These are phyloP conservation scores for Natator depressus DNA, from an alignment of 2,113 vertebrate species.

Conservation along the genomic window DNA sequence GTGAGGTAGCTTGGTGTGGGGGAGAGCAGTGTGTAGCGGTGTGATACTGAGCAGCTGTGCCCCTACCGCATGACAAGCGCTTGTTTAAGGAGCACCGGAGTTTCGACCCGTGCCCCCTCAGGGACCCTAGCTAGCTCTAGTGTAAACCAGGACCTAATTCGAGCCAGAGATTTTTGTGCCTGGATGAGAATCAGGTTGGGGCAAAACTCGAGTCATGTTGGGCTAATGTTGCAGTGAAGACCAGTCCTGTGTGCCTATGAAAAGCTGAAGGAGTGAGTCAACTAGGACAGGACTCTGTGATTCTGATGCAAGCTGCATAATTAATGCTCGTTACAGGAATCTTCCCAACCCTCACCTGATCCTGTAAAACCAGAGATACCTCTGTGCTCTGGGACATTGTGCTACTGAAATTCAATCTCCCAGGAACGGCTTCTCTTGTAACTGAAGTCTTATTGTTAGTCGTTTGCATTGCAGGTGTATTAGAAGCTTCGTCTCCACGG, in stretches of 20 bases:
- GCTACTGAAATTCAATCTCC: neutral
- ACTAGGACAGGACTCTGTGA: neutral
- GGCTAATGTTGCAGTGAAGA: neutral
- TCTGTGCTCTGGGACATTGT: neutral
- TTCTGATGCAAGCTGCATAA: neutral
- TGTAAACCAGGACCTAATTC: neutral
- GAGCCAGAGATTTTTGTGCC: neutral
- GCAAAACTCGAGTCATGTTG: neutral
- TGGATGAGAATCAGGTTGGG: neutral
- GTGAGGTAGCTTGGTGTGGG: neutral
- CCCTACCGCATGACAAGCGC: neutral
- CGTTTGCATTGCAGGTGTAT: neutral
- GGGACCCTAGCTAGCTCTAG: neutral
- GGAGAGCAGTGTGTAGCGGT: neutral
- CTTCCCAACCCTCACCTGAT: neutral
- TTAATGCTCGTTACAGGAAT: neutral
- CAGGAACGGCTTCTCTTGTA: neutral
- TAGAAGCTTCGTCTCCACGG: neutral
- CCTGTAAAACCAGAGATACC: neutral
- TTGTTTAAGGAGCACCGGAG: neutral
- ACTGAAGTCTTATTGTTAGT: neutral
- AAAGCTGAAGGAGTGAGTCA: neutral
- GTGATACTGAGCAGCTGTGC: neutral
- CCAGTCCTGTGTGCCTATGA: neutral
- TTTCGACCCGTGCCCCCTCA: neutral